Evolutionary conservation across 1,140 invertebrate genomes (phyloP), one percentile per base, ranked within the genome.

Genomic region (Philopotamus ludificatus): DNA sequence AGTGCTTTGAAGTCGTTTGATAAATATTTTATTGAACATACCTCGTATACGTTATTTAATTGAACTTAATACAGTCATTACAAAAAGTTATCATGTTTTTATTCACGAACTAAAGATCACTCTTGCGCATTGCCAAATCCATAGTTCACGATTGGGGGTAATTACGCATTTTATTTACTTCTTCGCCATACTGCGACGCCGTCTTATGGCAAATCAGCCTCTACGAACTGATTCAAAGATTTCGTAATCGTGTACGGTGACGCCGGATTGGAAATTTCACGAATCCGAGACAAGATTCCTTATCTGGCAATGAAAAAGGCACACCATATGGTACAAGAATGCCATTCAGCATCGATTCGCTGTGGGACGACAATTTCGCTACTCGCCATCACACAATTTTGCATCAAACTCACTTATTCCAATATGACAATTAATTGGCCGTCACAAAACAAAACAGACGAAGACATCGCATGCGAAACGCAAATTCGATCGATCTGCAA

Each of bases 271-370:
- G 53, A 21, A 57, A 57, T 57, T 57, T 57, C 53, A 25, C 53
- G 53, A 16, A 18, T 34, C 57, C 42, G 1, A 60, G 51, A 28
- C 59, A 62, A 51, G 44, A 50, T 62, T 62, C 59, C 59, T 25
- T 62, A 62, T 62, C 16, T 4, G 59, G 59, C 45, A 51, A 18
- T 18, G 59, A 39, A 60, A 62, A 62, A 51, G 25, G 20, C 45
- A 28, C 47, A 22, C 59, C 59, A 62, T 62, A 62, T 62, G 59
- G 59, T 62, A 45, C 45, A 49, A 62, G 59, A 51, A 62, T 51
- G 49, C 51, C 45, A 51, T 60, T 60, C 57, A 60, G 28, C 12
- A 12, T 34, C 4, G 12, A 34, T 12, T 34, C 4, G 28, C 12
- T 4, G 28, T 34, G 28, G 28, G 28, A 34, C 28, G 28, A 34